A percentile compares a stretch with the other conserved stretches of the same genome.
Conservation (phyloP, 2,113 vertebrate species). For the Cottus gobio region DNA sequence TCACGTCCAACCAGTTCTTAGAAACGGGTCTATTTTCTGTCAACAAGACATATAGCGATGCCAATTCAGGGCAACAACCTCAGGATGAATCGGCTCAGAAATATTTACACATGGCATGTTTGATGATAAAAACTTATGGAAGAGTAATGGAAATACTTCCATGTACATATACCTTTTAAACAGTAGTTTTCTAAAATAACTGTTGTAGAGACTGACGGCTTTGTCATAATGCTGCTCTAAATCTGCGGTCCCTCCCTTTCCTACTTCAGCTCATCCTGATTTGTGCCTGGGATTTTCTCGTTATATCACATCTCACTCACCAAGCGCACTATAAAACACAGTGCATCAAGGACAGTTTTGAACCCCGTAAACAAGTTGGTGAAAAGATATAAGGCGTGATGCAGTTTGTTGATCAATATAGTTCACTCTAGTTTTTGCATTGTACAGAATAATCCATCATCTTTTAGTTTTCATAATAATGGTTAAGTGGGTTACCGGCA, state of each 20-base stretch:
- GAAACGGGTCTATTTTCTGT: constrained; percentile 27
- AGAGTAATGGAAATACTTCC: not conserved
- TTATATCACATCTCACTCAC: constrained; percentile 51
- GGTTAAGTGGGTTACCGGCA: constrained; percentile 7
- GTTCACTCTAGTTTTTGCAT: not conserved
- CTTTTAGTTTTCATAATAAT: constrained; percentile 14
- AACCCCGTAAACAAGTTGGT: not conserved
- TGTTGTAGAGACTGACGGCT: not conserved
- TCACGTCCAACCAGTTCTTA: constrained; percentile 12
- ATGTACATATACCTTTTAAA: no score
- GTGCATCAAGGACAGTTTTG: not conserved
- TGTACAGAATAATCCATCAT: not conserved
- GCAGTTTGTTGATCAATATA: not conserved
- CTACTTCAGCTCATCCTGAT: constrained; percentile 47
- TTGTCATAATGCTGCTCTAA: constrained; percentile 32
- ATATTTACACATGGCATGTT: not conserved
- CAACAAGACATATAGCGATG: not conserved
- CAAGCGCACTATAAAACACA: constrained; percentile 10
- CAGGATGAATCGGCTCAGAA: not conserved
- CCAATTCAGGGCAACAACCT: not conserved
- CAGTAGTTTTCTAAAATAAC: constrained; percentile 6
- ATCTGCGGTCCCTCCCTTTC: constrained; percentile 34
- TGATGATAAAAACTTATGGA: not conserved
- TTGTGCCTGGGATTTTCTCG: constrained; percentile 50
- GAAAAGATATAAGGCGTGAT: not conserved